Base-by-base conservation (phyloP, 2,797 vertebrate species). In the Selene dorsalis region DNA sequence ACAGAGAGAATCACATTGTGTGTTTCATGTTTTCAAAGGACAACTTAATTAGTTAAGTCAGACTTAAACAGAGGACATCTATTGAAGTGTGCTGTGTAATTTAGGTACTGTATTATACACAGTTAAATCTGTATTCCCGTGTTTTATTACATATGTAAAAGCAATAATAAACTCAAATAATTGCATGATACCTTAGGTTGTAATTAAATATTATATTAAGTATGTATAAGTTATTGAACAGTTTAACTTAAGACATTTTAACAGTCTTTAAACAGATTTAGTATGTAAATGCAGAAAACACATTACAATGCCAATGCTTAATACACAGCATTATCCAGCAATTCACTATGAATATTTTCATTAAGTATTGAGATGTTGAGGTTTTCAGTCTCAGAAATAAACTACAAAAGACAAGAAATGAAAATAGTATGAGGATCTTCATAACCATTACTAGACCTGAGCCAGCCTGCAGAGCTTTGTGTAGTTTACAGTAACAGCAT, bases 1-100 rank as follows among this genome's bases (percentile, higher is more conserved):
- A 35, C 32, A n/a, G 35, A 70, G 4, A 24, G 16, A 45, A 10
- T 45, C 16, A 2, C 14, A 3, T 4, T 20, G 6, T 61, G 18
- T 48, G 11, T 57, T 57, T 10, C 69, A 69, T 70, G 28, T 53
- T 53, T 53, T 53, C 50, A 14, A 24, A 26, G 22, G 24, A 13
- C 18, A 48, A n/a, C 47, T 18, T 22, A 26, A 12, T 14, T 1
- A 26, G 48, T 52, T 56, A 17, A 56, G 16, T 16, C 53, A 56
- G 7, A 56, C 53, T 30, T 53, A 26, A 26, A 47, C 18, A 7
- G 41, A 6, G 18, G 1, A 50, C 12, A 2, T 35, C 26, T 12
- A 14, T 5, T 16, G 14, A 28, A 17, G 24, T 30, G 18, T 53
- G 32, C 17, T 53, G 30, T 24, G 32, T 66, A n/a, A 32, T 48